Percentiles rank a stretch among this genome's conserved stretches.
Evolutionary conservation across 2,113 vertebrate species (phyloP).

Genomic region (Lonchura striata): DNA sequence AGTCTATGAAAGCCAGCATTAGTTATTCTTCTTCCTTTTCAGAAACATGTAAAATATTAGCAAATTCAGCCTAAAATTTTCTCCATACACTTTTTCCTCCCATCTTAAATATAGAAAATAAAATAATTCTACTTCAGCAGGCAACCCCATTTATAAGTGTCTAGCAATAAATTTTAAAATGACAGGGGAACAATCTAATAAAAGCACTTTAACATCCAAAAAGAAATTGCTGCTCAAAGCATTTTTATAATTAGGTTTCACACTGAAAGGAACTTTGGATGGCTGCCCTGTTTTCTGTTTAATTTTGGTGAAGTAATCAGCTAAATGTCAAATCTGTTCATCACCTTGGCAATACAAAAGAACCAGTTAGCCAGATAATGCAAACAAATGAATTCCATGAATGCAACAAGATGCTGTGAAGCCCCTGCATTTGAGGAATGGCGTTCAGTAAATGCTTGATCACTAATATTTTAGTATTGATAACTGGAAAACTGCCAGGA

Average conservation of each 20-base stretch:
- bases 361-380: slow-evolving; percentile 17
- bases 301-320: slow-evolving; percentile 54
- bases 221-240: slow-evolving; percentile 75
- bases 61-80: not conserved
- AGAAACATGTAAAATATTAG: not conserved
- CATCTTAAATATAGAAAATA: not conserved
- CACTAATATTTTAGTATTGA: not conserved
- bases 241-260: slow-evolving; percentile 78
- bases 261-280: slow-evolving; percentile 64
- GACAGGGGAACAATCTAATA: slow-evolving; percentile 77
- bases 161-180: slow-evolving; percentile 65
- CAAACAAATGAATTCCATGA: slow-evolving; percentile 47
- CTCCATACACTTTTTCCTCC: not conserved
- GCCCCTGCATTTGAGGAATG: slow-evolving; percentile 36
- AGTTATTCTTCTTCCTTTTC: not conserved
- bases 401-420: slow-evolving; percentile 19
- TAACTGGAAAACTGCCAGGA: slow-evolving; percentile 8
- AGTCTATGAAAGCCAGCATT: not conserved
- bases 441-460: not conserved
- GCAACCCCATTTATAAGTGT: slow-evolving; percentile 57
- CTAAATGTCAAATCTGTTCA: slow-evolving; percentile 56
- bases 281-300: slow-evolving; percentile 66
- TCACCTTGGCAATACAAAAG: slow-evolving; percentile 54
- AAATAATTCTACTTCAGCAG: not conserved
- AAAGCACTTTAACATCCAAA: slow-evolving; percentile 73